Conservation (phyloP, 2,113 vertebrate genomes). For the Bostrychus sinensis region DNA sequence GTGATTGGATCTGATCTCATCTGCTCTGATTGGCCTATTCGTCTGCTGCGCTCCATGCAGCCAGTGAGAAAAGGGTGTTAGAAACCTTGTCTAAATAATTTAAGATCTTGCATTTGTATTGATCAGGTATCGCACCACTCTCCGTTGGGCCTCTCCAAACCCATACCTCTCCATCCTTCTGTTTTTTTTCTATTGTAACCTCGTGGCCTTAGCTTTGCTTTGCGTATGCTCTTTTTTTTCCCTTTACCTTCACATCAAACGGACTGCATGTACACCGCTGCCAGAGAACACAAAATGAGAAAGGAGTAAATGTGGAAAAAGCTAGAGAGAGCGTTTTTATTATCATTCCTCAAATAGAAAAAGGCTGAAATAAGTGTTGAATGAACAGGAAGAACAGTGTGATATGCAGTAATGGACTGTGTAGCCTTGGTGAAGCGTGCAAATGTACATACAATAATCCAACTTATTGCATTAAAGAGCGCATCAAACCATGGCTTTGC, state of each 20-base stretch:
- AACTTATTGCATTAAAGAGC: slow-evolving; percentile 59
- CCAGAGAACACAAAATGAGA: slow-evolving; percentile 45
- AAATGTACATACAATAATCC: slow-evolving; percentile 47
- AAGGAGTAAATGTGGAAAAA: slow-evolving; percentile 38
- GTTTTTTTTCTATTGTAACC: slow-evolving; percentile 56
- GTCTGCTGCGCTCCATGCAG: slow-evolving; percentile 55
- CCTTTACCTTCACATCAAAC: slow-evolving; percentile 52
- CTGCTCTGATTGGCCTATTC: slow-evolving; percentile 67
- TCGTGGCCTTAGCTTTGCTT: slow-evolving; percentile 53
- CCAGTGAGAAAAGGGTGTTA: slow-evolving; percentile 47
- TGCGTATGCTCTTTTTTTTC: slow-evolving; percentile 9
- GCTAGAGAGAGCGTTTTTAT: slow-evolving; percentile 45
- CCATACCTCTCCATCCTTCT: slow-evolving; percentile 30
- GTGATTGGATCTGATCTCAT: slow-evolving; percentile 67
- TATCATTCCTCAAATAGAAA: slow-evolving; percentile 33
- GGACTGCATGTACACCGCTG: slow-evolving; percentile 42
- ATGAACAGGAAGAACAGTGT: slow-evolving; percentile 38
- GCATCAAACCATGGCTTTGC: slow-evolving; percentile 52
- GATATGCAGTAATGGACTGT: slow-evolving; percentile 46
- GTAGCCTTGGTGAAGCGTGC: slow-evolving; percentile 48
- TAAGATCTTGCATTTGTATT: slow-evolving; percentile 74
- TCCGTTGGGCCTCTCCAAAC: slow-evolving; percentile 47
- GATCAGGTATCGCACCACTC: slow-evolving; percentile 65
- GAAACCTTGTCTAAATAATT: slow-evolving; percentile 77
- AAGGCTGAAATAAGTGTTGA: slow-evolving; percentile 33